phyloP scores from a whole-genome alignment of 2,113 vertebrate genomes.

The Ibidorhyncha struthersii region DNA sequence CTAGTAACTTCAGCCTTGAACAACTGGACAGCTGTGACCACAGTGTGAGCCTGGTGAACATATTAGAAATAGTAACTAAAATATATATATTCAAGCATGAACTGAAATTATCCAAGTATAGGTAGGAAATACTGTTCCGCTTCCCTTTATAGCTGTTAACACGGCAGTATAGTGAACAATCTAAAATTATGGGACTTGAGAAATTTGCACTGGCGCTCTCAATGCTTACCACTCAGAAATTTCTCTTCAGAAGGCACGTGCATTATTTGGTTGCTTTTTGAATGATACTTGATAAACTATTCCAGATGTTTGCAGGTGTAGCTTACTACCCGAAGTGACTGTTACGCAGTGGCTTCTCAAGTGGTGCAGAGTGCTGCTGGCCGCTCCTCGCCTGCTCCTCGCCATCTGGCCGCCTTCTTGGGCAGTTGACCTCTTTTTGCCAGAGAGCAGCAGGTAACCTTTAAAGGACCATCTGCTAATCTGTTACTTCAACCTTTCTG shows the following conservation, averaged over 20 bases:
- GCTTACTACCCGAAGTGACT: conserved; percentile 25
- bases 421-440: conserved; percentile 27
- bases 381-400: not conserved
- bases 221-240: not conserved
- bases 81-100: rapidly evolving
- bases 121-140: not conserved
- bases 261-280: not conserved
- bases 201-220: not conserved
- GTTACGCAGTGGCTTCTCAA: not conserved
- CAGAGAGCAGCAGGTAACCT: conserved; percentile 62
- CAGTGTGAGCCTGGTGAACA: rapidly evolving
- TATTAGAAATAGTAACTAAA: not conserved
- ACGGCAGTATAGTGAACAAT: rapidly evolving
- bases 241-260: not conserved
- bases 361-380: not conserved
- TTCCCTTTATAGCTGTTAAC: not conserved
- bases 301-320: conserved; percentile 71
- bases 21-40: rapidly evolving
- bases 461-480: conserved; percentile 64
- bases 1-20: rapidly evolving
- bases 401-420: conserved; percentile 57
- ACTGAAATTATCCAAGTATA: not conserved
- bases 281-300: not conserved
- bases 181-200: not conserved
- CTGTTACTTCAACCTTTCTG: not conserved